Base-by-base conservation (phyloP, 2,113 vertebrate species). In the Orthonyx spaldingii region DNA sequence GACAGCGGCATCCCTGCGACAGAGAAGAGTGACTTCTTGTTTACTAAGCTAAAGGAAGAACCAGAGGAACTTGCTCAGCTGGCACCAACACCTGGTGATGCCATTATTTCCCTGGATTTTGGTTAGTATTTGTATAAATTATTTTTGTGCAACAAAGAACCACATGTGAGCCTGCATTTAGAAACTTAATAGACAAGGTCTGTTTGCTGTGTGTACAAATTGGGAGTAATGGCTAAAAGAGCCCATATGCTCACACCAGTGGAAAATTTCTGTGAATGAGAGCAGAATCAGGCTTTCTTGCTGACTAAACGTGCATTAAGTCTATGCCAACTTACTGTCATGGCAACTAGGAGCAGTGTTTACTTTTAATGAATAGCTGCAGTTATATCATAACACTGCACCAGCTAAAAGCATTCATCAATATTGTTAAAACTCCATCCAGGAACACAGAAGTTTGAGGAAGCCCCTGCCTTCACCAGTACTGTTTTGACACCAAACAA, bases 41-140 rank as follows among this genome's bases (percentile, higher is more conserved):
- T 98, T 97, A 98, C 98, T 84, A 99, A 99, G 94, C 97, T 99
- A 83, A 99, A 99, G 94, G 99, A 99, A 93, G 99, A 99, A 95
- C 99, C 99, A 0, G 99, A 99, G 65, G 99, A 99, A 93, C 98
- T 99, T 70, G 97, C 98, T 30, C 99, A 99, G 94, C 98, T 99
- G 96, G 99, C 99, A 9, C 99, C 99, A 17, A 99, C 99, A 5
- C 97, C 99, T 0, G 99, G 99, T 16, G 99, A 99, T 95, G 97
- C 98, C 61, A 98, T 99, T 96, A 97, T 99, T 90, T 95, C 98
- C 93, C 98, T 99, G 39, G 98, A 99, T 97, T 99, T 99, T 24
- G 98, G 99, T 99, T 89, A 96, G 98, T 98, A 83, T 79, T 92
- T 93, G 57, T 90, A 49, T 84, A 70, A 89, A 78, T 61, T 79